Conservation (phyloP, 2,797 vertebrate genomes). For the Trematomus bernacchii region DNA sequence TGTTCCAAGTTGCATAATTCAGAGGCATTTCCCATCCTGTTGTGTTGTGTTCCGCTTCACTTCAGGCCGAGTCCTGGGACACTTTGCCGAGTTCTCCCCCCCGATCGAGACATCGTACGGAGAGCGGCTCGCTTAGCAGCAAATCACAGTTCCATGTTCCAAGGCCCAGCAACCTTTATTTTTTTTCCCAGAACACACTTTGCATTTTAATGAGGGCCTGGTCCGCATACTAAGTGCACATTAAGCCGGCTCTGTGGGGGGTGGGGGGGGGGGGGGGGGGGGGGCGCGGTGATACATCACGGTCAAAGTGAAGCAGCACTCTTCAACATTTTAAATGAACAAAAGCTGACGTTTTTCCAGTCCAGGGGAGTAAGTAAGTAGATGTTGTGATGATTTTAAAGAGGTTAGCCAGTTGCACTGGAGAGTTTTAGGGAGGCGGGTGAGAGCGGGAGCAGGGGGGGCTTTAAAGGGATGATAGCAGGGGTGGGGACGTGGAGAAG, state of each 20-base stretch:
- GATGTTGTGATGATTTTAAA: conserved; percentile 60
- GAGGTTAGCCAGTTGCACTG: conserved; percentile 50
- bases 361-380: conserved; percentile 6
- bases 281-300: conserved; percentile 70
- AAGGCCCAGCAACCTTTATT: conserved; percentile 42
- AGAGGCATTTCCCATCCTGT: conserved; percentile 55
- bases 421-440: conserved; percentile 41
- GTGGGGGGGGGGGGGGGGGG: conserved; percentile 70
- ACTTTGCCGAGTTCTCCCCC: conserved; percentile 40
- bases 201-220: conserved; percentile 80
- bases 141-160: conserved; percentile 82
- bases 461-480: conserved; percentile 51
- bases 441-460: conserved; percentile 7
- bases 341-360: conserved; percentile 64
- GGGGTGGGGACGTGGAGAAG: conserved; percentile 29
- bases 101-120: conserved; percentile 58
- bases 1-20: conserved; percentile 78
- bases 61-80: conserved; percentile 59
- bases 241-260: conserved; percentile 72
- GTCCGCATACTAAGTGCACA: conserved; percentile 81
- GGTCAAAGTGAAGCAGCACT: conserved; percentile 71
- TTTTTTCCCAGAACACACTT: conserved; percentile 71
- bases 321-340: conserved; percentile 76
- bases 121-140: conserved; percentile 46
- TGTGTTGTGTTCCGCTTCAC: conserved; percentile 57